Conservation (phyloP, 1,140 invertebrate genomes). For the Bradysia coprophila region DNA sequence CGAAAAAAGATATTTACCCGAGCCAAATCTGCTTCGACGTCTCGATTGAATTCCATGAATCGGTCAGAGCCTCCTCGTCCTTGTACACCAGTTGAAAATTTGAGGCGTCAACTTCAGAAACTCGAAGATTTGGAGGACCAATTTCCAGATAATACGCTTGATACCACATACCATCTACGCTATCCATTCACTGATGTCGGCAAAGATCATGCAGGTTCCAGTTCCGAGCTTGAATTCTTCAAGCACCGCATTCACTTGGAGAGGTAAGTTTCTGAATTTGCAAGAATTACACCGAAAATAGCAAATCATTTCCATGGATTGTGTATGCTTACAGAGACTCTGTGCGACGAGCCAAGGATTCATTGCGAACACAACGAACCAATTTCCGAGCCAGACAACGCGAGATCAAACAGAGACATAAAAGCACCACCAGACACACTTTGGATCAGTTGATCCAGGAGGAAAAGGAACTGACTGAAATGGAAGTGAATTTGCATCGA, state of each 20-base stretch:
- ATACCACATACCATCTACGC: slow-evolving; percentile 51
- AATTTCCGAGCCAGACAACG: slow-evolving; percentile 17
- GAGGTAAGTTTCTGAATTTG: too few relatives aligned
- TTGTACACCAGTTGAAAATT: slow-evolving; percentile 52
- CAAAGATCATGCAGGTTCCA: slow-evolving; percentile 14
- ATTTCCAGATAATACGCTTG: slow-evolving; percentile 42
- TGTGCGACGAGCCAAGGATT: slow-evolving; percentile 51
- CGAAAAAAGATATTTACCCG: slow-evolving; percentile 39
- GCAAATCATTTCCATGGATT: too few relatives aligned
- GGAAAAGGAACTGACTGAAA: slow-evolving; percentile 57
- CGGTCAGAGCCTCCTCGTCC: slow-evolving; percentile 25
- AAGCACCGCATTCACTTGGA: slow-evolving; percentile 58
- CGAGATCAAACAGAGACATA: slow-evolving; percentile 17
- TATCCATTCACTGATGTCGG: slow-evolving; percentile 52
- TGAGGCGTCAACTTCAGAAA: slow-evolving; percentile 54
- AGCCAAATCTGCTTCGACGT: slow-evolving; percentile 40
- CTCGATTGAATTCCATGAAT: slow-evolving; percentile 29
- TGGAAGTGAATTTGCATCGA: slow-evolving; percentile 59
- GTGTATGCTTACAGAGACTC: too few relatives aligned
- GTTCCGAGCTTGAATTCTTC: slow-evolving; percentile 60
- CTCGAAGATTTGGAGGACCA: slow-evolving; percentile 63
- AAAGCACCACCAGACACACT: slow-evolving; percentile 24
- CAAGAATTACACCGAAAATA: too few relatives aligned
- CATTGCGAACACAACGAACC: slow-evolving; percentile 28
- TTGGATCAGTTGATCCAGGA: slow-evolving; percentile 44